A percentile compares a stretch with the other conserved stretches of the same genome.
phyloP scores from a whole-genome alignment of 2,888 invertebrate species.

The Trichogramma evanescens region DNA sequence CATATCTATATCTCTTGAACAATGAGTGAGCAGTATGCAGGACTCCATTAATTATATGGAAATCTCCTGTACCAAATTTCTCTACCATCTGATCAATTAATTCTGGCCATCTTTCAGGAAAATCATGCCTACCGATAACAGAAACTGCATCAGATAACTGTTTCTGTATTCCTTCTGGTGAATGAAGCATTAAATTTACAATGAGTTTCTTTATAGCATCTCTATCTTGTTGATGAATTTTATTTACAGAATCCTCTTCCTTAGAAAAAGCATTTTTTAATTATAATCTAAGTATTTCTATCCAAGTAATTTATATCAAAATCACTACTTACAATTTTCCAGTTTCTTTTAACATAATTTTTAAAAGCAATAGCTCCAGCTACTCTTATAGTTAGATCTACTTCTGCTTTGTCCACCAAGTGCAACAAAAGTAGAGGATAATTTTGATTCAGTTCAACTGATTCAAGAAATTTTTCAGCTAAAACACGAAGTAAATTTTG shows the following conservation, averaged over 20 bases:
- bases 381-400: slow-evolving; percentile 75
- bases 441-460: slow-evolving; percentile 83
- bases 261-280: slow-evolving; percentile 14
- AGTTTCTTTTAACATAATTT: slow-evolving; percentile 93
- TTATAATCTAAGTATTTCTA: background rate
- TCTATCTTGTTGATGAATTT: slow-evolving; percentile 75
- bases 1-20: slow-evolving; percentile 91
- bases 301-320: background rate
- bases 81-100: slow-evolving; percentile 89
- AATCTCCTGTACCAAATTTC: slow-evolving; percentile 84
- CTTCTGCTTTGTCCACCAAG: slow-evolving; percentile 74
- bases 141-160: slow-evolving; percentile 94
- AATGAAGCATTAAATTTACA: slow-evolving; percentile 86
- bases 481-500: slow-evolving; percentile 16
- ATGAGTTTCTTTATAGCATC: slow-evolving; percentile 75
- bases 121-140: slow-evolving; percentile 93
- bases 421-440: slow-evolving; percentile 81
- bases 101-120: slow-evolving; percentile 93
- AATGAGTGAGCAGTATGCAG: slow-evolving; percentile 92
- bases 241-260: slow-evolving; percentile 52
- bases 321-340: slow-evolving; percentile 67
- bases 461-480: slow-evolving; percentile 90
- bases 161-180: slow-evolving; percentile 83
- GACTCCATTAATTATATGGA: slow-evolving; percentile 90
- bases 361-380: slow-evolving; percentile 93